Base-by-base conservation (phyloP, 2,113 vertebrate genomes). In the Amblyornis subalaris region DNA sequence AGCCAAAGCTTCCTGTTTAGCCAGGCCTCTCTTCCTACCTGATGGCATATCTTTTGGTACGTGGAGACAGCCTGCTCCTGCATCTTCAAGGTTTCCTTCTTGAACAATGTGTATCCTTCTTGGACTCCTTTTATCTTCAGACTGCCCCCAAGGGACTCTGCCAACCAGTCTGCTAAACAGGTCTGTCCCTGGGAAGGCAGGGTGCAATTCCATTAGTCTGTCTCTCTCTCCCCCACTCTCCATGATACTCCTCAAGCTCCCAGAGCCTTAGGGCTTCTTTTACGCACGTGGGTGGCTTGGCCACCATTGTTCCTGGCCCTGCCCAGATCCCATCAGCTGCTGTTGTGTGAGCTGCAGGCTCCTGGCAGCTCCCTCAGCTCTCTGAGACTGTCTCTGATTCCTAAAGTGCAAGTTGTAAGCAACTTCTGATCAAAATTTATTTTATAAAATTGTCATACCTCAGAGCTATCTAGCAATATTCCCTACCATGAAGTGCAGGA, bases 241-340 rank as follows among this genome's bases (percentile, higher is more conserved):
- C 44, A 50, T 33, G 50, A 33, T 21, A 44, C 8, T 42, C 17
- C 21, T 79, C 21, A 72, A 20, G 6, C 26, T 50, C 14, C 24
- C 44, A 55, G 13, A 80, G 12, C 33, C 26, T 21, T 55, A 44
- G 8, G 26, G 6, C 12, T 55, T 61, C 14, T 47, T 64, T 70
- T 25, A 44, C 38, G 23, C 2, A 0, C 22, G 9, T 48, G 55
- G 4, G 7, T 4, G 3, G 7, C 28, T 51, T 55, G 36, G 19
- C 23, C 33, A 51, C 7, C 6, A 1, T 10, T 12, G 42, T 36
- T 29, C 19, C 36, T 17, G 23, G 7, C 45, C 15, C 7, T 33
- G 22, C 20, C 13, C 36, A 65, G 14, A 14, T n/a, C 28, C 23
- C 0, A 0, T 44, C 44, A 51, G 50, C 19, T 26, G 21, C 72